A percentile compares a stretch with the other conserved stretches of the same genome.
Evolutionary conservation across 2,797 vertebrate genomes (phyloP).

Genomic region (Parauchenoglanis punctatus): DNA sequence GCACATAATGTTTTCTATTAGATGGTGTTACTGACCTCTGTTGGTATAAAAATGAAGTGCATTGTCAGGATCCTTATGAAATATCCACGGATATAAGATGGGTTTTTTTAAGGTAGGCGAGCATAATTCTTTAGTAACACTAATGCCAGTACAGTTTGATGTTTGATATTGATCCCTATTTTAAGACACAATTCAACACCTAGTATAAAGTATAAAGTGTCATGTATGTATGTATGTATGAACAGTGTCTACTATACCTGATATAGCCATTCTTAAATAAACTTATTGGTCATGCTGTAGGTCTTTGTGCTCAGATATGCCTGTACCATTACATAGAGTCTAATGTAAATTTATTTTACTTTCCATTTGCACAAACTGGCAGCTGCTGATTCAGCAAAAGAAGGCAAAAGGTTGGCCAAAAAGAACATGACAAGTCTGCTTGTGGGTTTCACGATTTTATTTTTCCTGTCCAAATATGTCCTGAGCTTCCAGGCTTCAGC

Average conservation of each 20-base stretch:
- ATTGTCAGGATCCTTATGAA: not conserved
- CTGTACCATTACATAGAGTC: not conserved
- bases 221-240: not conserved
- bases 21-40: constrained; percentile 75
- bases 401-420: constrained; percentile 23
- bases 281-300: not conserved
- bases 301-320: not conserved
- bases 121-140: not conserved
- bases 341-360: constrained; percentile 11
- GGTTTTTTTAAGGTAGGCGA: not conserved
- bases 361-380: constrained; percentile 22
- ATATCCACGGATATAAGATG: not conserved
- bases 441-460: constrained; percentile 55
- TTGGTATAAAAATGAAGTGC: constrained; percentile 61
- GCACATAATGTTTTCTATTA: constrained; percentile 44
- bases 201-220: not conserved
- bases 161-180: not conserved
- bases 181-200: not conserved
- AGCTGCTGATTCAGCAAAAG: constrained; percentile 29
- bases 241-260: not conserved
- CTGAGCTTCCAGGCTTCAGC: constrained; percentile 45
- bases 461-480: constrained; percentile 63
- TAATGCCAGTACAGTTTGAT: not conserved
- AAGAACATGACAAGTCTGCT: constrained; percentile 29
- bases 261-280: not conserved